Base-by-base conservation (phyloP, 2,888 invertebrate genomes). In the Trachelus tabidus region DNA sequence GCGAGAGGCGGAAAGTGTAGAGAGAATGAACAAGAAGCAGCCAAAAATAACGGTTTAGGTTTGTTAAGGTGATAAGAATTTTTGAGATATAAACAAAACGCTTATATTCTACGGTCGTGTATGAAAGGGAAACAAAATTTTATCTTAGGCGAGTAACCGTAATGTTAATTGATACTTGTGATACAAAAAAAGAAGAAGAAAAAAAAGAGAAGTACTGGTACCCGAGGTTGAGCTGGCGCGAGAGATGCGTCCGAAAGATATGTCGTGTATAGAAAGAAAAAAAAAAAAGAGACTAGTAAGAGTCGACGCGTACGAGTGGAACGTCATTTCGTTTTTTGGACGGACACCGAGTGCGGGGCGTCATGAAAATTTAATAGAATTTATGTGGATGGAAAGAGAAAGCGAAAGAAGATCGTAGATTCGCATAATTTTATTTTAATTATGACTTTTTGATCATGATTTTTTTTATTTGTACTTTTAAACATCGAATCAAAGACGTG, bases 41-140 rank as follows among this genome's bases (percentile, higher is more conserved):
- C 71, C 34, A 76, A 69, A 76, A 69, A 80, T 34, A 79, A 68
- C 15, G 75, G 33, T 71, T 71, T 71, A 71, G 30, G 31, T 71
- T 71, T 71, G 71, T 71, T 71, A 73, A 33, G 73, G 77, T 77
- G 75, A 83, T 56, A 56, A 56, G 15, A 56, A 56, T 15, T 77
- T 81, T 83, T 83, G 81, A 85, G 86, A 83, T 84, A 82, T 84
- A 86, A 89, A 88, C 83, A 80, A 87, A 87, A 88, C 87, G 89
- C 88, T 89, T 89, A 88, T 85, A 89, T 84, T 88, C 86, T 88
- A 86, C 83, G 84, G 85, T 85, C 85, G 80, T 87, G 83, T 86
- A 85, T 84, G 85, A 86, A 86, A 85, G 76, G 81, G 82, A 84
- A 83, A 83, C 84, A 85, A 87, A 87, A 87, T 86, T 87, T 83